Conservation (phyloP, 2,888 invertebrate species). For the Cordilura impudica region DNA sequence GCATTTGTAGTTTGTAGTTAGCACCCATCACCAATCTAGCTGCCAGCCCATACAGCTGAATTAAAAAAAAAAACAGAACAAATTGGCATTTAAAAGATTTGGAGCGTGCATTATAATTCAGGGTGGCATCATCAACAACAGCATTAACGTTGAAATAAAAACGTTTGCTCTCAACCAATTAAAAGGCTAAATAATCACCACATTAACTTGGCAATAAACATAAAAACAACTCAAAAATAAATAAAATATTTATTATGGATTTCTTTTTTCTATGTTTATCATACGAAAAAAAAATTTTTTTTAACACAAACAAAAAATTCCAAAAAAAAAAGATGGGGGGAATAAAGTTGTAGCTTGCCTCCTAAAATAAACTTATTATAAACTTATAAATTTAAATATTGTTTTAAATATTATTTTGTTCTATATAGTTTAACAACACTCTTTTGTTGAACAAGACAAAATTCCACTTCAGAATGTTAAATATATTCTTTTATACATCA, state of each 20-base stretch:
- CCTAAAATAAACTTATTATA: background rate
- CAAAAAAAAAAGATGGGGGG: background rate
- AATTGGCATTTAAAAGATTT: conserved; percentile 51
- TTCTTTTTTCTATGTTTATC: background rate
- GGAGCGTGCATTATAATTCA: conserved; percentile 43
- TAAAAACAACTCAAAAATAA: conserved; percentile 41
- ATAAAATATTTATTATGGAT: conserved; percentile 44
- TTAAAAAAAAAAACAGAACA: conserved; percentile 29
- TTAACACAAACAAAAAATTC: background rate
- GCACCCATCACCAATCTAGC: conserved; percentile 35
- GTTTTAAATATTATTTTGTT: conserved; percentile 45
- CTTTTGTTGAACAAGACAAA: background rate
- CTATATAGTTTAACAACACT: conserved; percentile 10
- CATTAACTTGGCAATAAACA: conserved; percentile 56
- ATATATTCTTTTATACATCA: background rate
- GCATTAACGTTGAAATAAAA: conserved; percentile 32
- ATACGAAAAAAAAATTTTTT: background rate
- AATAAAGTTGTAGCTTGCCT: background rate
- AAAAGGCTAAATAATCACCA: conserved; percentile 62
- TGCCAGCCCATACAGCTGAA: conserved; percentile 15
- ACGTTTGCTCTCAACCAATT: conserved; percentile 56
- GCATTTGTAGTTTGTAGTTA: conserved; percentile 52
- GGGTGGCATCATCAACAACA: conserved; percentile 48
- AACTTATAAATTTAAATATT: conserved; percentile 1
- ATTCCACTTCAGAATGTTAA: conserved; percentile 25